Conservation (phyloP, 30 jellyfish, hydroid and myxozoan genomes). For the Phacellophora camtschatica region DNA sequence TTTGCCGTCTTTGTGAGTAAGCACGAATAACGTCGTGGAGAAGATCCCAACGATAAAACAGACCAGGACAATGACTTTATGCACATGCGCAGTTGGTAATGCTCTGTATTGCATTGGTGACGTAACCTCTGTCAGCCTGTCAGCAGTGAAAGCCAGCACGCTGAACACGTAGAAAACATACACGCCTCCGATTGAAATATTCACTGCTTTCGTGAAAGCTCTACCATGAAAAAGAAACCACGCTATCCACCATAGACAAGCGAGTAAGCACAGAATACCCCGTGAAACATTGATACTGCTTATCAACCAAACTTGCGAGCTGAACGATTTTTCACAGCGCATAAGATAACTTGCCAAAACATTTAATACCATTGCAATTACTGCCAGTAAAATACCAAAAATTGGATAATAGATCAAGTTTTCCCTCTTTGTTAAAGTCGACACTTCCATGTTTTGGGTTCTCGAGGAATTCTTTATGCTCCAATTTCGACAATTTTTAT, state of each 20-base stretch:
- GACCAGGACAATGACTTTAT: background rate
- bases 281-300: constrained; percentile 17
- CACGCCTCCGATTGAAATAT: background rate
- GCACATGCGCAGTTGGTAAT: background rate
- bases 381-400: background rate
- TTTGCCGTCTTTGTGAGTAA: background rate
- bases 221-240: background rate
- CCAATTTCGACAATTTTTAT: too few relatives aligned
- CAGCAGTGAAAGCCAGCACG: constrained; percentile 9
- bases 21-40: background rate
- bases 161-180: background rate
- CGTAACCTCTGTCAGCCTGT: constrained; percentile 4
- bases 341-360: background rate
- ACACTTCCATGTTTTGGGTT: background rate
- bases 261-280: background rate
- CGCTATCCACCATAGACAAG: constrained; percentile 18
- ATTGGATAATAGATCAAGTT: background rate
- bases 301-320: background rate
- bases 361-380: background rate
- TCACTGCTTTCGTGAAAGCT: background rate
- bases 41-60: background rate
- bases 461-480: too few relatives aligned
- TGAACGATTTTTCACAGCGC: constrained; percentile 8
- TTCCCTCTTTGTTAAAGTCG: background rate
- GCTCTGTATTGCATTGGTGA: constrained; percentile 38